A percentile compares a stretch with the other conserved stretches of the same genome.
These are phyloP conservation scores for Dissostichus mawsoni DNA, from an alignment of 2,113 vertebrate genomes.

Conservation along the genomic window DNA sequence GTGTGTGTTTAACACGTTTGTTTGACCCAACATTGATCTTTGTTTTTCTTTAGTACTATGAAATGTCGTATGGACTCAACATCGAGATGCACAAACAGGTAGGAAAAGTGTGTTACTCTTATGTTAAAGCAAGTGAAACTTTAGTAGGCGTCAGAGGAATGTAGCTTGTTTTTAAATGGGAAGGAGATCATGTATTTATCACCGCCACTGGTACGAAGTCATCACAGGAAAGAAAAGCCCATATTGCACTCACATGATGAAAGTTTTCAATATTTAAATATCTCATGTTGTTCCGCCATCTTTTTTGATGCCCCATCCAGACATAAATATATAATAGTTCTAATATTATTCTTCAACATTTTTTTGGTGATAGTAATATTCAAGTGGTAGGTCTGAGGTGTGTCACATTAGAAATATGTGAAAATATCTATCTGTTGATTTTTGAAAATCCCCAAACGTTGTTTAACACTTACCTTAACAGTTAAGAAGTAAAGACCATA, in stretches of 20 bases:
- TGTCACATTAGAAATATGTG: neutral
- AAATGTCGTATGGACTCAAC: constrained; percentile 98
- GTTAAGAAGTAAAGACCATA: neutral
- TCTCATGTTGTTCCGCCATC: neutral
- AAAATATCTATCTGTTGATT: neutral
- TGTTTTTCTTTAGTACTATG: constrained; percentile 90
- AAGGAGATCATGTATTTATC: neutral
- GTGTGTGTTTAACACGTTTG: constrained; percentile 18
- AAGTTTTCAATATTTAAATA: neutral
- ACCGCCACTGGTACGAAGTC: neutral
- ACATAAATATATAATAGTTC: too few relatives aligned
- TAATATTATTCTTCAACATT: too few relatives aligned
- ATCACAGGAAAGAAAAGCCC: neutral
- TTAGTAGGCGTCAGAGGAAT: too few relatives aligned
- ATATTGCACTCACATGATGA: neutral
- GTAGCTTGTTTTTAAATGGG: too few relatives aligned
- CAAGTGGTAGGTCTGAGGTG: neutral
- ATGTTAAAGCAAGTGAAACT: too few relatives aligned
- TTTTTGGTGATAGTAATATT: neutral
- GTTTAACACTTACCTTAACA: too few relatives aligned
- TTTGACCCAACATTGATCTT: constrained; percentile 53
- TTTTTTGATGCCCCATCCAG: neutral
- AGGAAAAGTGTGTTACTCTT: constrained; percentile 57
- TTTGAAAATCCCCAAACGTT: neutral
- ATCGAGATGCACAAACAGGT: constrained; percentile 99